Conservation (phyloP, 2,113 vertebrate genomes). For the Mustela lutreola region DNA sequence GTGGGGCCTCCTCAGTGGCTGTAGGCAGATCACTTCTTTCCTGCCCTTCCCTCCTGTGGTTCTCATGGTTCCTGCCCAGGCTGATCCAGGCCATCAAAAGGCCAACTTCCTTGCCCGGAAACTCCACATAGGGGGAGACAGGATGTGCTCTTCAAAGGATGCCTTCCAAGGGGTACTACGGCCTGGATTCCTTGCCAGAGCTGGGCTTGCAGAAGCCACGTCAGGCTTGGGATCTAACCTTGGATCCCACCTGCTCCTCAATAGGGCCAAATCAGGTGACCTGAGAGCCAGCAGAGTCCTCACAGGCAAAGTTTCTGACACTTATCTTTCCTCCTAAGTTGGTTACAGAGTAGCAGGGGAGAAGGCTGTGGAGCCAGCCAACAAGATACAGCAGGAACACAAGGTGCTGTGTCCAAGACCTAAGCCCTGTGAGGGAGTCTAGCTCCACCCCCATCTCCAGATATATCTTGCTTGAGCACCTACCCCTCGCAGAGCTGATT, state of each 20-base stretch:
- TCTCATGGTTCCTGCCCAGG: not conserved
- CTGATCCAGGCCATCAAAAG: not conserved
- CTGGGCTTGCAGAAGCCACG: not conserved
- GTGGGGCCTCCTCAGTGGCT: not conserved
- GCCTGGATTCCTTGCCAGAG: not conserved
- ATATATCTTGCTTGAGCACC: not conserved
- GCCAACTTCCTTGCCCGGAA: not conserved
- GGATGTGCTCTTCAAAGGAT: not conserved
- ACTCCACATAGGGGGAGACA: not conserved
- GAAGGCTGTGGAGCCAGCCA: not conserved
- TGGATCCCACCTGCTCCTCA: not conserved
- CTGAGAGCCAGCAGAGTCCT: not conserved
- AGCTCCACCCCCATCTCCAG: not conserved
- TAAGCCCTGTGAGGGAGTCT: not conserved
- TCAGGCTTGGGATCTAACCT: not conserved
- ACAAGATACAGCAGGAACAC: slow-evolving; percentile 61
- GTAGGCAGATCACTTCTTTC: not conserved
- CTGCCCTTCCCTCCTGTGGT: not conserved
- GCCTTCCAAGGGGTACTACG: not conserved
- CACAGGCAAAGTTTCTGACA: not conserved
- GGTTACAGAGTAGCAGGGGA: slow-evolving; percentile 63
- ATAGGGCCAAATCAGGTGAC: not conserved
- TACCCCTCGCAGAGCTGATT: not conserved
- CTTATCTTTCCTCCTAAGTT: slow-evolving; percentile 37
- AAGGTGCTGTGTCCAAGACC: not conserved